Conservation (phyloP, 2,797 vertebrate species). For the Poeciliopsis presidionis region DNA sequence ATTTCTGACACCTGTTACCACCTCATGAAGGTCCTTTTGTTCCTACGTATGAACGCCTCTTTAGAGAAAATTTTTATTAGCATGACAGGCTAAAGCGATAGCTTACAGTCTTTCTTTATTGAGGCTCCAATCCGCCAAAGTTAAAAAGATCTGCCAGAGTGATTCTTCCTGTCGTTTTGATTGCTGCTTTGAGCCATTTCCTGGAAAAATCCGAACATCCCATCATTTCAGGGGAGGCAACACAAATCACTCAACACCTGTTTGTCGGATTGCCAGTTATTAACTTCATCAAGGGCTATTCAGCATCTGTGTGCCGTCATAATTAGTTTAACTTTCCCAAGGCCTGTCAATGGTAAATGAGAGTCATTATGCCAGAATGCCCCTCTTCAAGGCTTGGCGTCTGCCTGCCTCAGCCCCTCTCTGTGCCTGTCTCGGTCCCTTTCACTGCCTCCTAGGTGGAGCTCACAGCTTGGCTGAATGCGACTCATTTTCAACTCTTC, state of each 20-base stretch:
- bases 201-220: constrained; percentile 60
- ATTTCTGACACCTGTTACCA: constrained; percentile 48
- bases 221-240: constrained; percentile 77
- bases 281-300: constrained; percentile 86
- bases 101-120: constrained; percentile 14
- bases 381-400: constrained; percentile 79
- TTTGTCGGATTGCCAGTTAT: constrained; percentile 83
- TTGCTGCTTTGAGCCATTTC: constrained; percentile 47
- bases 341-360: constrained; percentile 83
- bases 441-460: constrained; percentile 79
- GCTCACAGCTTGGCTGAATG: constrained; percentile 79
- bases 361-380: constrained; percentile 82
- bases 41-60: constrained; percentile 23
- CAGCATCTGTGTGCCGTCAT: constrained; percentile 82
- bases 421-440: constrained; percentile 71
- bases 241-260: constrained; percentile 82
- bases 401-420: constrained; percentile 71
- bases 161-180: constrained; percentile 35
- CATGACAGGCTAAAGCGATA: constrained; percentile 17
- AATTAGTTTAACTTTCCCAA: constrained; percentile 85
- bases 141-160: constrained; percentile 27
- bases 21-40: constrained; percentile 19
- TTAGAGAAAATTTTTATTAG: constrained; percentile 25
- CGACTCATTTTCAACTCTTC: constrained; percentile 79
- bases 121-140: constrained; percentile 15